Base-by-base conservation (phyloP, 1,140 invertebrate genomes). In the Battus philenor region DNA sequence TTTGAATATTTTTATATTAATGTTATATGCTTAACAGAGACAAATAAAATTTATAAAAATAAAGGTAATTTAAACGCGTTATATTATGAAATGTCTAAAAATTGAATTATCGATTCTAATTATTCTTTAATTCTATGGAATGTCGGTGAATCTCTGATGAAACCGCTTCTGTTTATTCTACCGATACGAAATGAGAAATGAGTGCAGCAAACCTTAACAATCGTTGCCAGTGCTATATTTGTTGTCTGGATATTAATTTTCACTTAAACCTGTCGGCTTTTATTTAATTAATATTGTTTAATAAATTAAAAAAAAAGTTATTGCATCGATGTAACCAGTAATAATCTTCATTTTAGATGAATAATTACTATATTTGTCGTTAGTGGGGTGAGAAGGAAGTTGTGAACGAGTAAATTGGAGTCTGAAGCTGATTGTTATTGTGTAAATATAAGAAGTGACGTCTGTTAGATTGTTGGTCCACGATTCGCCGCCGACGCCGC, bases 401-500 rank as follows among this genome's bases (percentile, higher is more conserved):
- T 22, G 41, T 26, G 11, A 15, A 7, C 20, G 24, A 26, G 8
- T 26, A 41, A 17, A 11, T 22, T 8, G 27, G 9, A 34, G 43
- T 38, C 18, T 47, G 44, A 58, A 68, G 56, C 54, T 55, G 46
- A 31, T 53, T 44, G 31, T 39, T 49, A 65, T 56, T 62, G 58
- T 65, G 65, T 80, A 67, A 80, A 77, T 77, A 72, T 59, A 60
- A 73, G 64, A 73, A 80, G 69, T 71, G 63, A 67, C 58, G 57
- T 59, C 50, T 60, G 57, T 63, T 46, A 54, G 55, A 61, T 54
- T 58, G 68, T 54, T 51, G 53, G 65, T 50, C 56, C 48, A 59
- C 50, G 41, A 49, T 33, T 38, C 46, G 47, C 57, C 57, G 38
- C 55, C 62, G 64, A 53, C 58, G 55, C 33, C 59, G 64, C 56